Base-by-base conservation (phyloP, 2,113 vertebrate species). In the Bubo scandiacus region DNA sequence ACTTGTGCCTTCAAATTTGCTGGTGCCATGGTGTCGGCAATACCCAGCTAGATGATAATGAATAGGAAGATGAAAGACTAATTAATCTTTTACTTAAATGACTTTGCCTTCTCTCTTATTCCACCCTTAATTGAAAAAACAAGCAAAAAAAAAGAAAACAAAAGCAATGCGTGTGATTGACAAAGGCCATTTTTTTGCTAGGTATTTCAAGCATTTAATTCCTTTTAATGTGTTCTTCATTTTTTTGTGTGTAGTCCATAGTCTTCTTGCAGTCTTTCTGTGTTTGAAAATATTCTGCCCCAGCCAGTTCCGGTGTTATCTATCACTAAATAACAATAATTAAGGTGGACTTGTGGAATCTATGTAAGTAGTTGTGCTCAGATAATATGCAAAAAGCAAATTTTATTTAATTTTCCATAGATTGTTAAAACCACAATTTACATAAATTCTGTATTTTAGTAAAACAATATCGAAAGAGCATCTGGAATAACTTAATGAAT, bases 351-450 rank as follows among this genome's bases (percentile, higher is more conserved):
- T 66, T 82, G 23, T 47, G 30, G 36, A 73, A 57, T 12, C 77
- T 86, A 19, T 0, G 0, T 52, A 54, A 77, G 36, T 81, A 75
- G 55, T 40, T 51, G 10, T n/a, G 21, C 42, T 93, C 34, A 85
- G 58, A 36, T 84, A 71, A 52, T 30, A 42, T 0, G 0, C 52
- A 32, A 81, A 81, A 19, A 2, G 0, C 11, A 42, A 34, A 34
- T 49, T 81, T 85, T 38, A 36, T 84, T 96, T 79, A 0, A 1
- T 89, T 91, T 88, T 42, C 54, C 8, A 5, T 32, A 34, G 18
- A 29, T 26, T 16, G 6, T 68, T 88, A 72, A 75, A 92, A 5
- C 4, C 19, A 40, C 6, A 62, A 29, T 86, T 84, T 54, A 17
- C 26, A 26, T 81, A 55, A 52, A 59, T 87, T 75, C 52, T 71